Evolutionary conservation across 2,888 invertebrate genomes (phyloP).

Genomic region (Parnassius apollo): DNA sequence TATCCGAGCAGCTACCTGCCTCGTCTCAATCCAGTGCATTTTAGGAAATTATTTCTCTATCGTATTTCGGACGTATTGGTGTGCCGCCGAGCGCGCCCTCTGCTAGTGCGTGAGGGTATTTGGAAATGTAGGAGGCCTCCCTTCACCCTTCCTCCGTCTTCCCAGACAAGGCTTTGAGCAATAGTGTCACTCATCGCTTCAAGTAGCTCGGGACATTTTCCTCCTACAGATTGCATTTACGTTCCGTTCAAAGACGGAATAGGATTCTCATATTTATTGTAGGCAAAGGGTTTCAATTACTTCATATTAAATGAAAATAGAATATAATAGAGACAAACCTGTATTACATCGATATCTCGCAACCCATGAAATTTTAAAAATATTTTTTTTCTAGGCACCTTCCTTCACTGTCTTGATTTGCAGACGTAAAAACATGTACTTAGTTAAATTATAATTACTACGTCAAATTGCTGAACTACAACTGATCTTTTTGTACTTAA

Average conservation of each 20-base stretch:
- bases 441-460: too few species aligned
- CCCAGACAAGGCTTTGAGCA: constrained; percentile 35
- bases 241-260: constrained; percentile 20
- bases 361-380: too few species aligned
- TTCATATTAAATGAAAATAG: constrained; percentile 8
- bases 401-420: too few species aligned
- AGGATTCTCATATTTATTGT: constrained; percentile 14
- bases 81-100: constrained; percentile 67
- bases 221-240: constrained; percentile 27
- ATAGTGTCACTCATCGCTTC: constrained; percentile 39
- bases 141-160: constrained; percentile 35
- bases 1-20: constrained; percentile 43
- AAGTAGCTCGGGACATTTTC: constrained; percentile 32
- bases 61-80: constrained; percentile 67
- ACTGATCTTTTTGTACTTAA: too few species aligned
- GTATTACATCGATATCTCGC: too few species aligned
- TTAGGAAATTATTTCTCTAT: constrained; percentile 74
- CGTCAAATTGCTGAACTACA: too few species aligned
- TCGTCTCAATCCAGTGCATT: constrained; percentile 70
- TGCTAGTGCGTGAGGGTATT: constrained; percentile 69
- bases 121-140: constrained; percentile 43
- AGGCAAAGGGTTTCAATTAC: constrained; percentile 16
- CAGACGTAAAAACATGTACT: too few species aligned
- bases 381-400: too few species aligned
- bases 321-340: too few species aligned